These are phyloP conservation scores for Cettia cetti DNA, from an alignment of 2,113 vertebrate species.

Conservation along the genomic window DNA sequence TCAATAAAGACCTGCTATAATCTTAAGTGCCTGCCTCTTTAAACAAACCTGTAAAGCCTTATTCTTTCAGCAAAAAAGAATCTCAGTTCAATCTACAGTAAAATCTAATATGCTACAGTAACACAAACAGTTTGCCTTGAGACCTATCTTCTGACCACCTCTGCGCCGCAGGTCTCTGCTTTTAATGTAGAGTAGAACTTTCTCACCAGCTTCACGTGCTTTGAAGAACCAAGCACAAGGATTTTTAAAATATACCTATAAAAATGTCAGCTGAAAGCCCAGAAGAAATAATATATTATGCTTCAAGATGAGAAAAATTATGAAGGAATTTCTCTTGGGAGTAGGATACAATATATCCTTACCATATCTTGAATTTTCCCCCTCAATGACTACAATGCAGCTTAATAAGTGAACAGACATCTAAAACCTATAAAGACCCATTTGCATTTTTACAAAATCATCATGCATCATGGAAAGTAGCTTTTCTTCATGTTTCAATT, in stretches of 20 bases:
- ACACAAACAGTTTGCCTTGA: background rate
- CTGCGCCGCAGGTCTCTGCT: background rate
- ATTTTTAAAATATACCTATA: background rate
- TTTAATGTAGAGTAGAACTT: fast-evolving
- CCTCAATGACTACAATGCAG: background rate
- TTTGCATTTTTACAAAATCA: background rate
- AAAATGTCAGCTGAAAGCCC: background rate
- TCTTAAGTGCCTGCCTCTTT: background rate
- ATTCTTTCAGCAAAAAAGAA: background rate
- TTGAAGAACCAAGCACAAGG: background rate
- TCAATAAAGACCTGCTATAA: background rate
- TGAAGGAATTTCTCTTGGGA: background rate
- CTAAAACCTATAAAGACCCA: background rate
- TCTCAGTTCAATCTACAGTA: background rate
- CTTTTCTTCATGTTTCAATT: background rate
- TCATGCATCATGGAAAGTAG: background rate
- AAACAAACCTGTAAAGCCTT: background rate
- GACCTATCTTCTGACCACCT: background rate
- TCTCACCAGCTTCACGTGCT: background rate
- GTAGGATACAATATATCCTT: background rate
- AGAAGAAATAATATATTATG: background rate
- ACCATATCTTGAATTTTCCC: background rate
- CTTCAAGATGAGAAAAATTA: background rate
- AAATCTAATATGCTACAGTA: background rate
- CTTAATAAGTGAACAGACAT: background rate